A percentile compares a stretch with the other conserved stretches of the same genome.
These are phyloP conservation scores for Rhincodon typus DNA, from an alignment of 2,797 vertebrate genomes.

Conservation along the genomic window DNA sequence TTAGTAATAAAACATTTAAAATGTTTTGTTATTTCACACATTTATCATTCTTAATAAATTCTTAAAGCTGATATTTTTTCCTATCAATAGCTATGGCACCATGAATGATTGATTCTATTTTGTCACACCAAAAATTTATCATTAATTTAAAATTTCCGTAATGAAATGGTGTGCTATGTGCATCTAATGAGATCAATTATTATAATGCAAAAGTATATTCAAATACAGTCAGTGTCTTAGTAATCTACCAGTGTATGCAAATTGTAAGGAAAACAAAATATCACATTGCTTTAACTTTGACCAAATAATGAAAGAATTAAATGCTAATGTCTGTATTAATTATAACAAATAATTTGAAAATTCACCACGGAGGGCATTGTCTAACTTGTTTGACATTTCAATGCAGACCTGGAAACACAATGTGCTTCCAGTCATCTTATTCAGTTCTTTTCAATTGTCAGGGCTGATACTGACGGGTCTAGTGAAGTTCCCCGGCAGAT, in stretches of 20 bases:
- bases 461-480: neutral
- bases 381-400: neutral
- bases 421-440: neutral
- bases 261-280: neutral
- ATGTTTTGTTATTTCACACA: neutral
- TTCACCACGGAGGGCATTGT: neutral
- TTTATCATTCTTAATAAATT: conserved; percentile 5
- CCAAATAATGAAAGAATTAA: conserved; percentile 22
- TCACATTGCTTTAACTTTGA: neutral
- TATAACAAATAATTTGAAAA: neutral
- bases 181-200: conserved; percentile 1
- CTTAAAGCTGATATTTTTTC: neutral
- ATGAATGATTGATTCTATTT: neutral
- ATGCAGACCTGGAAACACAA: neutral
- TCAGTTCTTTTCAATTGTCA: neutral
- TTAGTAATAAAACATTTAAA: neutral
- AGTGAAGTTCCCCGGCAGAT: neutral
- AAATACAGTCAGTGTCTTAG: neutral
- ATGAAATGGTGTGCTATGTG: neutral
- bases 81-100: neutral
- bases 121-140: neutral
- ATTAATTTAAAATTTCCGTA: neutral
- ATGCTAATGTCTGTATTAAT: neutral
- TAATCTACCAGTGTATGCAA: neutral
- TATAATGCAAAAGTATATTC: neutral